Percentiles rank a stretch among this genome's conserved stretches.
Evolutionary conservation across 1,140 invertebrate genomes (phyloP).

Genomic region (Pseudomyrmex gracilis): DNA sequence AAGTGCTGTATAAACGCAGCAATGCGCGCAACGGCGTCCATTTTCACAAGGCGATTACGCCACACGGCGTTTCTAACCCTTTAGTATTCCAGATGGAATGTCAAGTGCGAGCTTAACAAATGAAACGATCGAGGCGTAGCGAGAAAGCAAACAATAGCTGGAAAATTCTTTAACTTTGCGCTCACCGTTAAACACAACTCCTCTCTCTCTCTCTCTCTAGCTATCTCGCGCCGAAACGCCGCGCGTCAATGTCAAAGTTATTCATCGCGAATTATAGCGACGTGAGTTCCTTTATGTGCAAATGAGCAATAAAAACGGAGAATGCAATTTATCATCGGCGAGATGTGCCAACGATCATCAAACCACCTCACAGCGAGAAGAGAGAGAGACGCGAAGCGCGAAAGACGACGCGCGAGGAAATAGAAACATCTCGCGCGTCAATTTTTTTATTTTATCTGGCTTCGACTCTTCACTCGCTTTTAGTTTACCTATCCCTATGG

Average conservation of each 20-base stretch:
- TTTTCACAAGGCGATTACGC: constrained; percentile 69
- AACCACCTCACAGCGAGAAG: constrained; percentile 35
- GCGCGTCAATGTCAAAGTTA: constrained; percentile 48
- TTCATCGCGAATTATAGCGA: constrained; percentile 49
- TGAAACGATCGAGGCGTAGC: constrained; percentile 31
- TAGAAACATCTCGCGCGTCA: not conserved
- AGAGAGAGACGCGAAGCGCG: no score
- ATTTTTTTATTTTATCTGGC: not conserved
- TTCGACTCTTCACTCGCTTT: not conserved
- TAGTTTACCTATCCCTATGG: not conserved
- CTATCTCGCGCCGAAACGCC: constrained; percentile 40
- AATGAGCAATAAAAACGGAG: constrained; percentile 55
- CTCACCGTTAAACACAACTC: constrained; percentile 19
- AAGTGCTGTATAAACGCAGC: constrained; percentile 38
- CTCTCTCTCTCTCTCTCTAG: no score
- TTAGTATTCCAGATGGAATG: constrained; percentile 43
- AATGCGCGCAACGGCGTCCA: constrained; percentile 67
- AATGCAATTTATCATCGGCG: constrained; percentile 58
- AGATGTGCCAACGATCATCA: constrained; percentile 33
- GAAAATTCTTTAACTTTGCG: constrained; percentile 51
- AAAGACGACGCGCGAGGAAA: constrained; percentile 6
- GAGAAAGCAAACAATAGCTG: constrained; percentile 54
- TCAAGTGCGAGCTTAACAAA: constrained; percentile 58
- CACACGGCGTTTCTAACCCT: constrained; percentile 63
- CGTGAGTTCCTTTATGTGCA: constrained; percentile 49